A percentile compares a stretch with the other conserved stretches of the same genome.
phyloP scores from a whole-genome alignment of 1,140 invertebrate genomes.

The Sitophilus oryzae region DNA sequence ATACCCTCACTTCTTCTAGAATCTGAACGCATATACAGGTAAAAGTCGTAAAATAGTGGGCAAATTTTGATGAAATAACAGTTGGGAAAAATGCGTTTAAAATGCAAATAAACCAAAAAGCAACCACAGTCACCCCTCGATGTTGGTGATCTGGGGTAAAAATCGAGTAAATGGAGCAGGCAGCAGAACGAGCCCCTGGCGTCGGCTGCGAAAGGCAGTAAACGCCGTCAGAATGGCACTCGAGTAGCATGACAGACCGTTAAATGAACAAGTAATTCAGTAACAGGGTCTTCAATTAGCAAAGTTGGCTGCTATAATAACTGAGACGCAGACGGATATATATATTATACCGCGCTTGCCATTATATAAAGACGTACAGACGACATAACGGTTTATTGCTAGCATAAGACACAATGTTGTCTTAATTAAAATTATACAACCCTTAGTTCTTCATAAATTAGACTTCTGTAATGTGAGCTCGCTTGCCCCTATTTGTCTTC shows the following conservation, averaged over 20 bases:
- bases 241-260: conserved; percentile 35
- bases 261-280: conserved; percentile 40
- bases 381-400: conserved; percentile 28
- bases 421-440: conserved; percentile 30
- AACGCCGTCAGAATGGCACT: conserved; percentile 26
- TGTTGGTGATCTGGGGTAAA: not conserved
- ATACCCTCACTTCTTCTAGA: too few species aligned
- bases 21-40: too few species aligned
- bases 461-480: not conserved
- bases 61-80: too few species aligned
- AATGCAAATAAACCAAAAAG: too few species aligned
- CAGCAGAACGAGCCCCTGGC: not conserved
- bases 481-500: too few species aligned
- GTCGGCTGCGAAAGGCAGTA: conserved; percentile 28
- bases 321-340: conserved; percentile 22
- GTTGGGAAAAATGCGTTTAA: too few species aligned
- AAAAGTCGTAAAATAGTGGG: too few species aligned
- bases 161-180: not conserved
- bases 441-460: conserved; percentile 5
- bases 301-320: conserved; percentile 35
- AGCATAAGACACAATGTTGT: conserved; percentile 25
- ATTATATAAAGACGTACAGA: conserved; percentile 27
- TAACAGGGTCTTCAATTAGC: conserved; percentile 39
- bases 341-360: conserved; percentile 24
- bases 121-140: too few species aligned